phyloP scores from a whole-genome alignment of 2,113 vertebrate species.

The Podarcis cretensis region DNA sequence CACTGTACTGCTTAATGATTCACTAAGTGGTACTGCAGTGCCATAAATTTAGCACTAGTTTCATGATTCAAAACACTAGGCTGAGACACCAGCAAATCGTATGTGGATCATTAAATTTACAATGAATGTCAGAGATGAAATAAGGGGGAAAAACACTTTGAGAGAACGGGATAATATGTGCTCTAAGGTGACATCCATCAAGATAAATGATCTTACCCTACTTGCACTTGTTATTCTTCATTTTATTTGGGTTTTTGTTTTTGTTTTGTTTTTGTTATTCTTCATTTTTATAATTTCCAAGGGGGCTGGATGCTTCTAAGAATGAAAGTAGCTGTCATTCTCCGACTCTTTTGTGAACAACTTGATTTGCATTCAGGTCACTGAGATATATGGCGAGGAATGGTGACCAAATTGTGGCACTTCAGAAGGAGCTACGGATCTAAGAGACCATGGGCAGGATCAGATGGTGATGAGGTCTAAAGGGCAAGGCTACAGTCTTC shows the following conservation, averaged over 20 bases:
- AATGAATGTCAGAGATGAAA: constrained; percentile 88
- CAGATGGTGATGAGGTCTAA: not conserved
- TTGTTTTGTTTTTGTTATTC: constrained; percentile 80
- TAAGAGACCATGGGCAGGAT: not conserved
- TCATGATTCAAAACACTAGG: constrained; percentile 85
- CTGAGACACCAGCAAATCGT: constrained; percentile 86
- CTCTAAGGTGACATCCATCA: constrained; percentile 87
- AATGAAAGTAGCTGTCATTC: constrained; percentile 78
- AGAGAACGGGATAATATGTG: constrained; percentile 86
- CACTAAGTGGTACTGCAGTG: constrained; percentile 82
- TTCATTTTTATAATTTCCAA: constrained; percentile 80
- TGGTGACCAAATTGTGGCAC: not conserved
- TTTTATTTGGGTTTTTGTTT: constrained; percentile 81
- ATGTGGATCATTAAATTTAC: constrained; percentile 90
- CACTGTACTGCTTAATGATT: constrained; percentile 87
- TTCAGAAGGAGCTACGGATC: not conserved
- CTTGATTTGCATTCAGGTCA: constrained; percentile 67
- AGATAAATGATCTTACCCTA: constrained; percentile 84
- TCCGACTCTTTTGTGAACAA: constrained; percentile 70
- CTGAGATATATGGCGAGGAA: not conserved
- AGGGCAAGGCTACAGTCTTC: not conserved
- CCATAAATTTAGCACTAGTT: constrained; percentile 85
- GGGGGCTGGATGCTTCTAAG: constrained; percentile 71
- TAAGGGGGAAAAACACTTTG: constrained; percentile 86
- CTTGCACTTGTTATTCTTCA: constrained; percentile 75